These are phyloP conservation scores for Pimephales promelas DNA, from an alignment of 2,113 vertebrate genomes.

Conservation along the genomic window DNA sequence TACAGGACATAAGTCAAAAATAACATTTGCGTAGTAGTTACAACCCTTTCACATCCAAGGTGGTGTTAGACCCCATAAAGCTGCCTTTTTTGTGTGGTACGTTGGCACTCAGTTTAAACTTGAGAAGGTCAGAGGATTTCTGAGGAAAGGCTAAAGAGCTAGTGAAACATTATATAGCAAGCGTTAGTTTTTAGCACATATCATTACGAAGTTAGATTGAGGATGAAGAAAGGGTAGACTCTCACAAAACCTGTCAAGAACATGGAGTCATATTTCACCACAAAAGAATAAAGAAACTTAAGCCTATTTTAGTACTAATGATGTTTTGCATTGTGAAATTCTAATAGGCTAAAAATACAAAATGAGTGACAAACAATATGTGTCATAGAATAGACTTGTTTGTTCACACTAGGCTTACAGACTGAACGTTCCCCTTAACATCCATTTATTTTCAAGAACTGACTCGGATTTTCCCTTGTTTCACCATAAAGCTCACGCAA, in stretches of 20 bases:
- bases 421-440: too few relatives aligned
- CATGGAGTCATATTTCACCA: not conserved
- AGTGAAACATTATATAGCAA: conserved; percentile 4
- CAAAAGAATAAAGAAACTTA: not conserved
- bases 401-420: too few relatives aligned
- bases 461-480: too few relatives aligned
- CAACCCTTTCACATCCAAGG: conserved; percentile 4
- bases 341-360: not conserved
- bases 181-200: not conserved
- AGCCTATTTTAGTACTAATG: not conserved
- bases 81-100: not conserved
- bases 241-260: not conserved
- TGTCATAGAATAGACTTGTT: too few relatives aligned
- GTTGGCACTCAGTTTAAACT: conserved; percentile 41
- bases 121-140: conserved; percentile 50
- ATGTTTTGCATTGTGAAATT: not conserved
- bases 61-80: conserved; percentile 18
- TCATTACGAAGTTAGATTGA: not conserved
- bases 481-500: too few relatives aligned
- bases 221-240: not conserved
- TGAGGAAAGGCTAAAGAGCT: conserved; percentile 32
- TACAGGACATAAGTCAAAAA: conserved; percentile 11
- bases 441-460: too few relatives aligned
- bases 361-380: too few relatives aligned
- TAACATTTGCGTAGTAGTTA: not conserved